Conservation (phyloP, 2,888 invertebrate genomes). For the Tipula lateralis region DNA sequence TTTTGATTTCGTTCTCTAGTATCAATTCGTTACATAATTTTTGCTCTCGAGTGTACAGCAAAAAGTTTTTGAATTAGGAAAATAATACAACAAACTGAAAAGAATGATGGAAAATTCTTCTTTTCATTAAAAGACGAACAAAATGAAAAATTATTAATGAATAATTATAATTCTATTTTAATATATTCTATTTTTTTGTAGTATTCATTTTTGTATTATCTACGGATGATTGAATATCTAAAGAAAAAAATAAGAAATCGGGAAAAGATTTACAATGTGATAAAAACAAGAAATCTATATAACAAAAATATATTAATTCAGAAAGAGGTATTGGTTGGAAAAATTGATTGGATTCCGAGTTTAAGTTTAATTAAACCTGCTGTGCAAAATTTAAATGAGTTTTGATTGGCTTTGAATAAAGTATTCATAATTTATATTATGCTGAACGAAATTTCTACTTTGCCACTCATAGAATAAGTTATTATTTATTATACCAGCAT, state of each 20-base stretch:
- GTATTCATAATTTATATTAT: not conserved
- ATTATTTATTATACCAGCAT: too few relatives aligned
- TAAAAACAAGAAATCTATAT: not conserved
- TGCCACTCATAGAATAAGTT: too few relatives aligned
- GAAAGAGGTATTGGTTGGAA: not conserved
- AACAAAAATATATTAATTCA: not conserved
- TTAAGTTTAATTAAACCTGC: not conserved
- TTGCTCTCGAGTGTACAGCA: not conserved
- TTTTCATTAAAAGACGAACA: conserved; percentile 5
- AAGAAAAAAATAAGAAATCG: not conserved
- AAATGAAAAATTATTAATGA: conserved; percentile 14
- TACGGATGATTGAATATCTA: conserved; percentile 11
- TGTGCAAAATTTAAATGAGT: not conserved
- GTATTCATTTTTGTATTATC: not conserved
- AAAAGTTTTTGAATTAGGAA: not conserved
- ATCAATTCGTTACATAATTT: not conserved
- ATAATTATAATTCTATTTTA: conserved; percentile 1
- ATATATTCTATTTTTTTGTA: not conserved
- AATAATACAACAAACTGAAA: not conserved
- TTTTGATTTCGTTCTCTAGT: not conserved
- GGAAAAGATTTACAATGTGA: not conserved
- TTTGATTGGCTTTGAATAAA: not conserved
- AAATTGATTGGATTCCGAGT: not conserved
- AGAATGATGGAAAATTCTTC: not conserved
- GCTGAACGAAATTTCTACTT: too few relatives aligned